Evolutionary conservation across 2,113 vertebrate species (phyloP).

Genomic region (Petaurus breviceps): DNA sequence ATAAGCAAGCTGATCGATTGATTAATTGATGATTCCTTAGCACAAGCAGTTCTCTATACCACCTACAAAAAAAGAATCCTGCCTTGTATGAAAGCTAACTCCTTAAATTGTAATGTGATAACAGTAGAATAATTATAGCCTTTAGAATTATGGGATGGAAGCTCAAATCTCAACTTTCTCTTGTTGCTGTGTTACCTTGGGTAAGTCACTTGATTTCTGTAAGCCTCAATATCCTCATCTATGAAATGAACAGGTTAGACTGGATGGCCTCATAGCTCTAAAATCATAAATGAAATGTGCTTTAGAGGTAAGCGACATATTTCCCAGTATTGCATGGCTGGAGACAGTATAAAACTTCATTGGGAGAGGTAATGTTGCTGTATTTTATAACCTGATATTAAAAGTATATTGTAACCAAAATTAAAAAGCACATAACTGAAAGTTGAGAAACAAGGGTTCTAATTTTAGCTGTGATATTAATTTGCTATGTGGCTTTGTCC

Average conservation of each 20-base stretch:
- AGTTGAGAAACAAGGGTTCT: background rate
- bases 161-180: background rate
- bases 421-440: background rate
- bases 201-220: too few relatives aligned
- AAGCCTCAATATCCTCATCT: too few relatives aligned
- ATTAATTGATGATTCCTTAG: background rate
- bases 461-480: background rate
- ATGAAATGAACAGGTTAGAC: too few relatives aligned
- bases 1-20: too few relatives aligned
- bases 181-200: background rate
- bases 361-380: background rate
- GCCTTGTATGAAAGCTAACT: background rate
- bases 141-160: background rate
- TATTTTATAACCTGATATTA: constrained; percentile 53
- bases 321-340: too few relatives aligned
- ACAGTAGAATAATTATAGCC: background rate
- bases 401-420: constrained; percentile 45
- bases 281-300: background rate
- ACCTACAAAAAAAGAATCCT: background rate
- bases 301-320: background rate
- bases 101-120: background rate
- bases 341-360: background rate
- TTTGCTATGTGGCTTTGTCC: background rate
- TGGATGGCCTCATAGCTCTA: too few relatives aligned
- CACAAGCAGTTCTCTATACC: background rate